Conservation (phyloP, 2,888 invertebrate species). For the Plebejus anna region DNA sequence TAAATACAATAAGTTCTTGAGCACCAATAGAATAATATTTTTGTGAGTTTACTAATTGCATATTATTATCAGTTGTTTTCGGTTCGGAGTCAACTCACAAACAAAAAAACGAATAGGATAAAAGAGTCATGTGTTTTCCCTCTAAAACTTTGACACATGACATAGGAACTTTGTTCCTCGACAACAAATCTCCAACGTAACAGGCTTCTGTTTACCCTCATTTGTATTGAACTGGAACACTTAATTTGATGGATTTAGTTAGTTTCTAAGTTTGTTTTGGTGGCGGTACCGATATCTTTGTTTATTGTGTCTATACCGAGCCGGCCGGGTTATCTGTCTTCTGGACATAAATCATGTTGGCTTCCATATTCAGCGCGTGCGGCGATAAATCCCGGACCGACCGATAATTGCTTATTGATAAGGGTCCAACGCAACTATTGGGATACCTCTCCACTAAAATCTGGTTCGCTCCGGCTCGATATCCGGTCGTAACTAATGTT, state of each 20-base stretch:
- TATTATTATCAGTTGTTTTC: background rate
- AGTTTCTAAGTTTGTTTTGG: background rate
- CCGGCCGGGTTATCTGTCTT: slow-evolving; percentile 21
- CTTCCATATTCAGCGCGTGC: slow-evolving; percentile 21
- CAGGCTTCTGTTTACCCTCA: background rate
- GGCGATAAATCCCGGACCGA: background rate
- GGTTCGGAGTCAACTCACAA: background rate
- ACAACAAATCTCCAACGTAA: background rate
- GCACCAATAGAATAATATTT: background rate
- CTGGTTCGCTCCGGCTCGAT: background rate
- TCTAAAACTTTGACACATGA: background rate
- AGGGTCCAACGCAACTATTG: slow-evolving; percentile 21
- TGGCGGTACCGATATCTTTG: background rate
- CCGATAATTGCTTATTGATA: slow-evolving; percentile 21
- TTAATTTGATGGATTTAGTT: slow-evolving; percentile 5
- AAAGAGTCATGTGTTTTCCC: background rate
- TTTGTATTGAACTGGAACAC: background rate
- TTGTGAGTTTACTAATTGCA: background rate
- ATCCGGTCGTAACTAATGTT: slow-evolving; percentile 8
- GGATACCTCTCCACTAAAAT: slow-evolving; percentile 1
- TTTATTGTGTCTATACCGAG: slow-evolving; percentile 25
- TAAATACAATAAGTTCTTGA: background rate
- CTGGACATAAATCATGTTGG: slow-evolving; percentile 21
- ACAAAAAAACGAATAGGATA: background rate
- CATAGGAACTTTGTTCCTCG: background rate